Base-by-base conservation (phyloP, 2,797 vertebrate species). In the Macropodus opercularis region DNA sequence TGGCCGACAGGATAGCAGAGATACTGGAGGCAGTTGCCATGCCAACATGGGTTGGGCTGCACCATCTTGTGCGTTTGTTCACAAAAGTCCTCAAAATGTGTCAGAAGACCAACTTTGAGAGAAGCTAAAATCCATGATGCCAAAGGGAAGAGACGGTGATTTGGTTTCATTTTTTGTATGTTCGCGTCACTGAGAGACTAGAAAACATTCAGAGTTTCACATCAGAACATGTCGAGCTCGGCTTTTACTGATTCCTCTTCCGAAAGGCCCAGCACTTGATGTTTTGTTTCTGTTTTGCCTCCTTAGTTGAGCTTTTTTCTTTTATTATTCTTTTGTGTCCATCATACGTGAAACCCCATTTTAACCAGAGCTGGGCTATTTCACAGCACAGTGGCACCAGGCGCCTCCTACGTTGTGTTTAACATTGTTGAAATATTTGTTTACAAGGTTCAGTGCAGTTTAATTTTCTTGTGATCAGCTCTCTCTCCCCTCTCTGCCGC, bases 351-450 rank as follows among this genome's bases (percentile, higher is more conserved):
- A 90, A 83, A 74, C 76, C 52, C 27, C 51, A 19, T 82, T 81
- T 29, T 48, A 54, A 57, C 64, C 68, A 35, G 34, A 53, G 47
- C 63, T 0, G 13, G 32, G 70, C 75, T 85, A 84, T 88, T 91
- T 88, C 83, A 89, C 89, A 86, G 75, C 62, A 78, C 78, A 81
- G 64, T 73, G 19, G 62, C 75, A 76, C 57, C 69, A 83, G 69
- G 66, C 72, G 29, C 72, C 72, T 55, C 75, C 77, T 72, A 63
- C 78, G 81, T 69, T 79, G 80, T 80, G 83, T 90, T 87, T 72
- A 88, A 88, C 84, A 85, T 80, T 86, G 84, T 90, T 77, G 81
- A 90, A 91, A 89, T 87, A 87, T 92, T 91, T 88, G 88, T 91
- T 90, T 89, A 89, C 86, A 90, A 88, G 90, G 84, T 90, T 90